Conservation (phyloP, 2,113 vertebrate genomes). For the Oryzias javanicus region DNA sequence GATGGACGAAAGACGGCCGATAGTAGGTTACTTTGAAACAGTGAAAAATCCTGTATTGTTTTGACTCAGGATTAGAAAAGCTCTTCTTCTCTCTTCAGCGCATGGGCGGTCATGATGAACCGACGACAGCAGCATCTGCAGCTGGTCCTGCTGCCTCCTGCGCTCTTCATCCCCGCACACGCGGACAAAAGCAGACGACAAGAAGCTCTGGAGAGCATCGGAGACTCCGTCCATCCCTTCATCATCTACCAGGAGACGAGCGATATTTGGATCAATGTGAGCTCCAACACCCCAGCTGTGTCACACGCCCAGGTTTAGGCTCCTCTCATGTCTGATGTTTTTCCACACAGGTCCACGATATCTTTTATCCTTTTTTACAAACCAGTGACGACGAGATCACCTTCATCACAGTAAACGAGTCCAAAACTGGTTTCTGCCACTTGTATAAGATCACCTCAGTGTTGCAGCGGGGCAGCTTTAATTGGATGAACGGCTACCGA, state of each 20-base stretch:
- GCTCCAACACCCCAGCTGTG: slow-evolving; percentile 15
- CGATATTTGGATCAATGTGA: slow-evolving; percentile 95
- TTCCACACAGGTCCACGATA: slow-evolving; percentile 84
- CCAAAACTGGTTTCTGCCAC: slow-evolving; percentile 92
- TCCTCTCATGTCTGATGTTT: not conserved
- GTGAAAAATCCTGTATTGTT: not conserved
- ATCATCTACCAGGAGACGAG: slow-evolving; percentile 90
- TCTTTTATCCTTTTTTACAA: slow-evolving; percentile 91
- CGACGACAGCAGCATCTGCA: slow-evolving; percentile 89
- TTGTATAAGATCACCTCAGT: slow-evolving; percentile 85
- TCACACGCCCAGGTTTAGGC: not conserved
- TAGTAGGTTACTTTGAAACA: slow-evolving; percentile 75
- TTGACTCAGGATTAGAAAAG: not conserved
- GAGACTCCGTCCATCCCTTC: slow-evolving; percentile 80
- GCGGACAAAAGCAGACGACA: slow-evolving; percentile 77
- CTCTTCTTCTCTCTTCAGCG: slow-evolving; percentile 67
- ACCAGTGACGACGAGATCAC: slow-evolving; percentile 83
- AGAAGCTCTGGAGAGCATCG: slow-evolving; percentile 80
- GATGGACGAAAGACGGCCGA: slow-evolving; percentile 90
- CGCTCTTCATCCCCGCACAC: slow-evolving; percentile 82
- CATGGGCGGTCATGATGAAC: slow-evolving; percentile 90
- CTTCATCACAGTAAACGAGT: slow-evolving; percentile 91
- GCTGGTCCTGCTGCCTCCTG: slow-evolving; percentile 85
- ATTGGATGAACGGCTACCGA: slow-evolving; percentile 81
- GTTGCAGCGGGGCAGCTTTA: slow-evolving; percentile 75